phyloP scores from a whole-genome alignment of 2,113 vertebrate genomes.

The Sinocyclocheilus rhinocerous region DNA sequence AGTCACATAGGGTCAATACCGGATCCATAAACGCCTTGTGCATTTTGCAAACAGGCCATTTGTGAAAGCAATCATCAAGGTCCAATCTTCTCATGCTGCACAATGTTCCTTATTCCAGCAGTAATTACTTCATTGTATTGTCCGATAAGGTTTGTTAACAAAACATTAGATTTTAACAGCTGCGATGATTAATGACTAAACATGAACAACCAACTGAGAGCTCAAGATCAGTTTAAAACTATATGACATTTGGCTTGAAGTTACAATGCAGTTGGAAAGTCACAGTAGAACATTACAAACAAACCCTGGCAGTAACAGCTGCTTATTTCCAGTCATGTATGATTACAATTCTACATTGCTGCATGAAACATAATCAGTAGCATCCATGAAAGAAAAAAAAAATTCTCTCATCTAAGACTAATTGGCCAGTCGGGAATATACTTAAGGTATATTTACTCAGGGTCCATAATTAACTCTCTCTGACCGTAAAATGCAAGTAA shows the following conservation, averaged over 20 bases:
- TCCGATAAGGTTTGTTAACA: conserved; percentile 8
- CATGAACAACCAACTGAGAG: not conserved
- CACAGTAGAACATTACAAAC: not conserved
- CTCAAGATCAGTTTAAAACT: not conserved
- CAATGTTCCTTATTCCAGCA: not conserved
- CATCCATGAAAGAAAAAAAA: not conserved
- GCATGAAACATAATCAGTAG: not conserved
- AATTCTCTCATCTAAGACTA: not conserved
- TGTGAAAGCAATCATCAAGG: conserved; percentile 2
- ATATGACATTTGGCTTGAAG: not conserved
- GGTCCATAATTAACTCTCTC: not conserved
- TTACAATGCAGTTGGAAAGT: not conserved
- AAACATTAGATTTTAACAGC: conserved; percentile 7
- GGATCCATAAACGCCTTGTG: conserved; percentile 44
- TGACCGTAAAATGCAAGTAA: not conserved
- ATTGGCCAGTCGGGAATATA: conserved; percentile 9
- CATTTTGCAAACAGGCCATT: conserved; percentile 16
- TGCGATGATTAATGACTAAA: conserved; percentile 14
- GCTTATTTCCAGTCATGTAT: not conserved
- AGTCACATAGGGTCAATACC: conserved; percentile 37
- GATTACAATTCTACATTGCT: not conserved
- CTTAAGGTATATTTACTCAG: not conserved
- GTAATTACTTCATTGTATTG: conserved; percentile 34
- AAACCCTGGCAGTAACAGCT: not conserved
- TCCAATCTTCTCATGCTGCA: not conserved